Evolutionary conservation across 2,888 invertebrate species (phyloP).

Genomic region (Proisotoma minuta): DNA sequence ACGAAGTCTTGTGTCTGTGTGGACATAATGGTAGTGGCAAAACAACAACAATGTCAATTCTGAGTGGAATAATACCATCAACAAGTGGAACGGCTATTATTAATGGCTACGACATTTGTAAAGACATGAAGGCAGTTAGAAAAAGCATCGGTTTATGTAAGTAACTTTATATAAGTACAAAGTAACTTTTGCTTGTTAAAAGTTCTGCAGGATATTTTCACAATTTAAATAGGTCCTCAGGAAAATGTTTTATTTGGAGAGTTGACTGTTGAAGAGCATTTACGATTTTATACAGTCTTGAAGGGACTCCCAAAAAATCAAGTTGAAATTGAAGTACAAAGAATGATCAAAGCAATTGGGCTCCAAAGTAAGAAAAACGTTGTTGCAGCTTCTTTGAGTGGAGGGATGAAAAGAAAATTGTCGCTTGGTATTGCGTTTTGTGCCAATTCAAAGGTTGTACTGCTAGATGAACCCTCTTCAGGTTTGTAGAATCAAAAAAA

Average conservation of each 20-base stretch:
- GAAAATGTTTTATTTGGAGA: constrained; percentile 78
- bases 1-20: constrained; percentile 79
- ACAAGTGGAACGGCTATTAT: constrained; percentile 67
- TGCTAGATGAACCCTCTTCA: constrained; percentile 3
- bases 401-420: constrained; percentile 86
- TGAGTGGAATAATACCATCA: constrained; percentile 65
- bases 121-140: constrained; percentile 63
- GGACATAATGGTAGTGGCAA: constrained; percentile 62
- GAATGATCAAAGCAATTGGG: constrained; percentile 61
- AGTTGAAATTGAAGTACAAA: constrained; percentile 56
- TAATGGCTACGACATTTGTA: constrained; percentile 65
- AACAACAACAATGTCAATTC: constrained; percentile 61
- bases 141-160: constrained; percentile 42
- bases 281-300: constrained; percentile 63
- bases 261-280: constrained; percentile 74
- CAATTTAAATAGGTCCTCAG: too few species aligned
- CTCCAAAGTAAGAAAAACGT: constrained; percentile 61
- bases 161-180: too few species aligned
- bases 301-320: neutral
- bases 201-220: too few species aligned
- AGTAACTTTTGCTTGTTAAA: too few species aligned
- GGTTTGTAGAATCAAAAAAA: too few species aligned
- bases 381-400: constrained; percentile 66
- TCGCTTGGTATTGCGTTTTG: constrained; percentile 81
- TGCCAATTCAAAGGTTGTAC: constrained; percentile 55